Conservation (phyloP, 2,113 vertebrate species). For the Gymnorhina tibicen region DNA sequence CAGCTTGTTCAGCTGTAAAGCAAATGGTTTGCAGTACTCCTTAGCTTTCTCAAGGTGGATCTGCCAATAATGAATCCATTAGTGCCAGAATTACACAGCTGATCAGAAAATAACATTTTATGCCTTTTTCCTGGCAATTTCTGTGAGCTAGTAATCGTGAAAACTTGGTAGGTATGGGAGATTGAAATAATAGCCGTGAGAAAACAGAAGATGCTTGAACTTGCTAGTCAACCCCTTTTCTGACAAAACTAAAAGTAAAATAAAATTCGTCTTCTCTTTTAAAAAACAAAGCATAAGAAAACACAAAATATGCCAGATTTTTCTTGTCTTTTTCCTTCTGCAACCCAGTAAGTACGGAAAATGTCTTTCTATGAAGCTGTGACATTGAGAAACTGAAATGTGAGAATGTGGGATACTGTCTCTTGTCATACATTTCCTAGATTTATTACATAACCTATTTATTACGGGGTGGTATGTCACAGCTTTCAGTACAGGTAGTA, state of each 20-base stretch:
- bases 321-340: neutral
- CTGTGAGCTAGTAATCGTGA: neutral
- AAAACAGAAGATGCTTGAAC: neutral
- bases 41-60: neutral
- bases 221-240: neutral
- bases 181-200: neutral
- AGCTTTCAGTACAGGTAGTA: neutral
- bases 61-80: neutral
- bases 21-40: accelerated
- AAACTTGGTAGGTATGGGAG: neutral
- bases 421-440: neutral
- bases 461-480: neutral
- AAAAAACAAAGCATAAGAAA: neutral
- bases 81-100: neutral
- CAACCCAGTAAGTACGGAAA: neutral
- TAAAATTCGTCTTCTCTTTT: neutral
- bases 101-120: neutral
- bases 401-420: neutral
- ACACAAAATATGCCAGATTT: neutral
- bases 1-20: neutral
- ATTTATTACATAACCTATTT: neutral
- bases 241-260: neutral
- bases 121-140: neutral
- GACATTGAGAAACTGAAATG: neutral
- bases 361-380: neutral